A percentile compares a stretch with the other conserved stretches of the same genome.
Conservation (phyloP, 2,797 vertebrate genomes). For the Liparis tanakae region DNA sequence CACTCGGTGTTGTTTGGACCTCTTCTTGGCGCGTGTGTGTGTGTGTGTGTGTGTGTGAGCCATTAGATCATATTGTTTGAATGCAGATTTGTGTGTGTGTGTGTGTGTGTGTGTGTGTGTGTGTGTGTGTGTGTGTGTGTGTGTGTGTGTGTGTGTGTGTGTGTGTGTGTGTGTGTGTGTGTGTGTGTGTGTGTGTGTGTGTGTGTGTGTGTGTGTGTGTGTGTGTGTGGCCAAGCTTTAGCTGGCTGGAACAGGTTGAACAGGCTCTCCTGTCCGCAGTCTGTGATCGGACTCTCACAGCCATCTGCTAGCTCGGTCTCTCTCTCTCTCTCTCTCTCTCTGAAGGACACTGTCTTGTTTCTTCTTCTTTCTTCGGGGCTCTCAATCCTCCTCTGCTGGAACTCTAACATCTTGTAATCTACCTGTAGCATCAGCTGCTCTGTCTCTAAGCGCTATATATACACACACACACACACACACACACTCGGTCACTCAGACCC, state of each 20-base stretch:
- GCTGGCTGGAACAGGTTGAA: slow-evolving; percentile 52
- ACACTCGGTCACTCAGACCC: neutral
- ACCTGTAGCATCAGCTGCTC: slow-evolving; percentile 7
- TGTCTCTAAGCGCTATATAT: neutral
- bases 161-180: too few species aligned
- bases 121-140: too few species aligned
- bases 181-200: slow-evolving; percentile 6
- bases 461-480: neutral
- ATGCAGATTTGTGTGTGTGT: neutral
- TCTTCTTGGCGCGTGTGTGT: slow-evolving; percentile 2
- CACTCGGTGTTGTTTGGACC: slow-evolving; percentile 14
- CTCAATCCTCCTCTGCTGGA: slow-evolving; percentile 4
- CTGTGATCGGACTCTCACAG: slow-evolving; percentile 65
- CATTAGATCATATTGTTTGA: slow-evolving; percentile 28
- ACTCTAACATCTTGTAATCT: slow-evolving; percentile 14
- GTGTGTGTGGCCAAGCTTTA: slow-evolving; percentile 26
- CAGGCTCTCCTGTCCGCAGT: slow-evolving; percentile 57
- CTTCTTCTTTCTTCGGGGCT: neutral
- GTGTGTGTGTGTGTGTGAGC: neutral
- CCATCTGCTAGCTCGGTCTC: slow-evolving; percentile 68
- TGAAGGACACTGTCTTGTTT: slow-evolving; percentile 29
- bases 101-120: too few species aligned
- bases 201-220: slow-evolving; percentile 5
- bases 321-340: slow-evolving; percentile 4
- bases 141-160: slow-evolving; percentile 14